Base-by-base conservation (phyloP, 2,888 invertebrate genomes). In the Aporophyla lueneburgensis region DNA sequence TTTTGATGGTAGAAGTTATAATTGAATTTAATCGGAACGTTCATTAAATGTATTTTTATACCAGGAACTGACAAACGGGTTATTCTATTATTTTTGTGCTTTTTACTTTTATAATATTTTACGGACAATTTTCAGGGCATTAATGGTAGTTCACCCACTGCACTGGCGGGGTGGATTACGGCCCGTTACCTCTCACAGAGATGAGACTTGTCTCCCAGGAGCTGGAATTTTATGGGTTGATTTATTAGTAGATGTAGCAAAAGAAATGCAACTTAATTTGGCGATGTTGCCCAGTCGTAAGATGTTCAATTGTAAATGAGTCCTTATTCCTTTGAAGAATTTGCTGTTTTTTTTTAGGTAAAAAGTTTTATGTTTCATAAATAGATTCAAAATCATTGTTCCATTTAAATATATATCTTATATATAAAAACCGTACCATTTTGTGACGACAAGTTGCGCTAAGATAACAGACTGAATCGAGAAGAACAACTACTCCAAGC, bases 1-100 rank as follows among this genome's bases (percentile, higher is more conserved):
- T 70, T 27, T 46, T 51, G 54, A 71, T 49, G 62, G 61, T n/a
- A 43, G 54, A 6, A 14, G 56, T 61, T 78, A 56, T 67, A 73
- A 73, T 24, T 61, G 27, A 54, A 78, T 78, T 63, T 21, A 12
- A 54, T 27, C 10, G 54, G 1, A 46, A 78, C 5, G 16, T 19
- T 33, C 4, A 19, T 27, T 27, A 16, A 9, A 43, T 27, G 40
- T n/a, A 2, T 61, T 56, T 62, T 54, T 43, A 62, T 27, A 24
- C 9, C 3, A 14, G 24, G 54, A n/a, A 49, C 10, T 12, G n/a
- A 19, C 1, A 61, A 62, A 14, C 10, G 33, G n/a, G 21, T 33
- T n/a, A 24, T 59, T 59, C 33, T 7, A 40, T 46, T 27, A 9
- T 24, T 49, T 21, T 19, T 46, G 12, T 1, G 10, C 3, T 10